phyloP scores from a whole-genome alignment of 2,888 invertebrate genomes.

The Orchestes rusci region DNA sequence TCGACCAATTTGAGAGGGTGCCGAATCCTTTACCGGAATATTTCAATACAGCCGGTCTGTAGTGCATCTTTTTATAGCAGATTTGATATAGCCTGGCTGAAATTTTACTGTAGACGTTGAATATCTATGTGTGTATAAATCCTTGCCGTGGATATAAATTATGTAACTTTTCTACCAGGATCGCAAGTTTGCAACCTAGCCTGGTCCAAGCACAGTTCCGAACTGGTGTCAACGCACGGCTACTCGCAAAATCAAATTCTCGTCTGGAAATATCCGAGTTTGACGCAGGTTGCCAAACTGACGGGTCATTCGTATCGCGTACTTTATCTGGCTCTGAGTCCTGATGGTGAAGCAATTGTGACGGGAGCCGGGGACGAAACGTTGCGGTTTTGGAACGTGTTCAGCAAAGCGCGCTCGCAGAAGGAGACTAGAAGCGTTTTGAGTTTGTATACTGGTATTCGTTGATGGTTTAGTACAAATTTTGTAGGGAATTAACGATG shows the following conservation, averaged over 20 bases:
- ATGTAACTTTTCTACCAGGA: slow-evolving; percentile 54
- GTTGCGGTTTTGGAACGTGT: slow-evolving; percentile 97
- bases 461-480: too few species aligned
- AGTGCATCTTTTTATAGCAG: too few species aligned
- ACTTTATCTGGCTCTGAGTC: slow-evolving; percentile 91
- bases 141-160: too few species aligned
- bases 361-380: slow-evolving; percentile 99
- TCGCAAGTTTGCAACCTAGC: slow-evolving; percentile 98
- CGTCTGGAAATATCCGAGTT: slow-evolving; percentile 97
- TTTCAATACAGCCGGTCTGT: too few species aligned
- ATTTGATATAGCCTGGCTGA: too few species aligned
- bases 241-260: slow-evolving; percentile 98
- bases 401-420: slow-evolving; percentile 92
- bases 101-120: too few species aligned
- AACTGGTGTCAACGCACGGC: slow-evolving; percentile 95
- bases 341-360: slow-evolving; percentile 97
- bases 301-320: slow-evolving; percentile 95
- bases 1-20: too few species aligned
- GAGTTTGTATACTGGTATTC: slow-evolving; percentile 85
- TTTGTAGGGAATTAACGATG: too few species aligned
- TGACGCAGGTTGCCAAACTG: slow-evolving; percentile 93
- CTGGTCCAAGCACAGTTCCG: slow-evolving; percentile 98
- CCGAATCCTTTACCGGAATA: too few species aligned
- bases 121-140: too few species aligned
- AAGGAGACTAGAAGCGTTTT: slow-evolving; percentile 90